Percentiles rank a stretch among this genome's conserved stretches.
These are phyloP conservation scores for Nothobranchius furzeri DNA, from an alignment of 2,113 vertebrate genomes.

Conservation along the genomic window DNA sequence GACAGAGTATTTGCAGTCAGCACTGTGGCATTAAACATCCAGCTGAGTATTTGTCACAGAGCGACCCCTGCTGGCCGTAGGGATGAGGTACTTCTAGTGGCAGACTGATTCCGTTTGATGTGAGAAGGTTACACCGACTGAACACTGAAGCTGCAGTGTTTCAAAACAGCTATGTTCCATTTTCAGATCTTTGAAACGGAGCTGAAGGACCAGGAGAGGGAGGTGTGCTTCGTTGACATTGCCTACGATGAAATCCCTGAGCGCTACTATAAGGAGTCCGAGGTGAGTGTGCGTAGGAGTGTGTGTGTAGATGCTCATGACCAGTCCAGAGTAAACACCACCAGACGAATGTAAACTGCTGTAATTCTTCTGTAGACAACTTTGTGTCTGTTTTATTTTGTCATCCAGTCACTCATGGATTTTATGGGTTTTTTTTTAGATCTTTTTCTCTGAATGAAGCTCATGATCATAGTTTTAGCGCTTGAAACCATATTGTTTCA, in stretches of 20 bases:
- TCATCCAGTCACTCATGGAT: background rate
- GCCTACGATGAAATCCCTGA: constrained; percentile 97
- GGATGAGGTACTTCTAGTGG: background rate
- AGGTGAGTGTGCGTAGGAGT: constrained; percentile 79
- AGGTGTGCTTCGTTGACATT: constrained; percentile 96
- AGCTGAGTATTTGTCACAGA: constrained; percentile 13
- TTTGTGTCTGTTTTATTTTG: background rate
- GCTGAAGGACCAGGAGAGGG: constrained; percentile 91
- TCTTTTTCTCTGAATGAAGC: no score
- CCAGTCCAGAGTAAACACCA: background rate
- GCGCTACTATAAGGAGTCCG: constrained; percentile 97
- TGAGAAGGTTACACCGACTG: background rate
- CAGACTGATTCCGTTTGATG: background rate
- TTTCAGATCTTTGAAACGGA: constrained; percentile 93
- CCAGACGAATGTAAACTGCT: background rate
- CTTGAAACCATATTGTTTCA: no score
- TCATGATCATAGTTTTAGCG: no score
- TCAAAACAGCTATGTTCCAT: constrained; percentile 4
- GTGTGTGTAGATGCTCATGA: background rate
- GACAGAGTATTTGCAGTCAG: constrained; percentile 21
- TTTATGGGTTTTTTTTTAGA: no score
- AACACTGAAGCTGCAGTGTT: background rate
- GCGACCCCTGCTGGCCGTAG: constrained; percentile 43
- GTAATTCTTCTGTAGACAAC: background rate
- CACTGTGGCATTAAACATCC: background rate